These are phyloP conservation scores for Montipora cactus DNA, from an alignment of 64 coral and sea anemone genomes.

Conservation along the genomic window DNA sequence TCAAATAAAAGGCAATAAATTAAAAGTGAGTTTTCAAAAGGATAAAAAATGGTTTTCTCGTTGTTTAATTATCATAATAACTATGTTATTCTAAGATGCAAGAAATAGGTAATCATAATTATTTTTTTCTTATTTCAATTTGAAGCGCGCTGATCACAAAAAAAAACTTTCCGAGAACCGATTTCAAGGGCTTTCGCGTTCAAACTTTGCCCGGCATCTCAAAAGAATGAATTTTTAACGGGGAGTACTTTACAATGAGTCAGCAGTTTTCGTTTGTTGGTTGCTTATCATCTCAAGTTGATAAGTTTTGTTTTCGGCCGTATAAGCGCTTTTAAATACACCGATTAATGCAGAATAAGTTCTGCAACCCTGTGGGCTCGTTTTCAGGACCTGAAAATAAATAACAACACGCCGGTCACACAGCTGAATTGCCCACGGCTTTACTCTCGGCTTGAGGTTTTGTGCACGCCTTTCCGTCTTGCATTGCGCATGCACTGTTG, in stretches of 20 bases:
- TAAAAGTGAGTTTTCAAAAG: background rate
- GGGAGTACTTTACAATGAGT: slow-evolving; percentile 24
- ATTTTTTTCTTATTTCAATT: slow-evolving; percentile 33
- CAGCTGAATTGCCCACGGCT: too few relatives aligned
- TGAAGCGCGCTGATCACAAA: slow-evolving; percentile 21
- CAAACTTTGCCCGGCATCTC: slow-evolving; percentile 41
- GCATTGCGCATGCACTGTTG: too few relatives aligned
- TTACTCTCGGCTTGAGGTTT: too few relatives aligned
- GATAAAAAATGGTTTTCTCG: background rate
- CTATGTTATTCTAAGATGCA: slow-evolving; percentile 19
- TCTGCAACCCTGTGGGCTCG: too few relatives aligned
- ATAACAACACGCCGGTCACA: too few relatives aligned
- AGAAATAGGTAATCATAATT: slow-evolving; percentile 11
- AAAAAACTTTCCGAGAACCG: background rate
- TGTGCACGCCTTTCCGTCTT: too few relatives aligned
- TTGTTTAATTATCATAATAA: slow-evolving; percentile 23
- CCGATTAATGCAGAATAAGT: too few relatives aligned
- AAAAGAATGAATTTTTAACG: slow-evolving; percentile 12
- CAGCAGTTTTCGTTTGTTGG: slow-evolving; percentile 26
- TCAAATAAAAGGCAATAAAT: too few relatives aligned
- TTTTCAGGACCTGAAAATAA: too few relatives aligned
- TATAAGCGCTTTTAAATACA: too few relatives aligned
- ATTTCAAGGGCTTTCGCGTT: slow-evolving; percentile 15
- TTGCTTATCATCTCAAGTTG: slow-evolving; percentile 32
- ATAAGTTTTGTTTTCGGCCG: background rate